phyloP scores from a whole-genome alignment of 2,888 invertebrate genomes.

The Agrenia bidenticulata region DNA sequence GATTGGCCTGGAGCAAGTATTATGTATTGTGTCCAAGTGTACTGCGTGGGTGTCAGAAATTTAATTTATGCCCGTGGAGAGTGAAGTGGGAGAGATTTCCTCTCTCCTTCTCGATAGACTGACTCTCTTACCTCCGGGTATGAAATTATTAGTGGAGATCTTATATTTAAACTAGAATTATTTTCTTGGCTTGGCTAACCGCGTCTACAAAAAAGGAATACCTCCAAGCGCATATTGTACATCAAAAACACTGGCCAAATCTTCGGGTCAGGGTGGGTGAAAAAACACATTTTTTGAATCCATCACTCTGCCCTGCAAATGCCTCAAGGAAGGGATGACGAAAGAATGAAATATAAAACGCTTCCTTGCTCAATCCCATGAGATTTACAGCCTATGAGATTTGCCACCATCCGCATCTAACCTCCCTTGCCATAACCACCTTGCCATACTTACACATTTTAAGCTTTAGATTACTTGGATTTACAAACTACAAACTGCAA shows the following conservation, averaged over 20 bases:
- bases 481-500: too few relatives aligned
- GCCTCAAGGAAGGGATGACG: neutral
- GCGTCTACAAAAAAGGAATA: slow-evolving; percentile 6
- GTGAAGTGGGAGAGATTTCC: slow-evolving; percentile 32
- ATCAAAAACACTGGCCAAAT: slow-evolving; percentile 8
- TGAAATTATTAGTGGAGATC: slow-evolving; percentile 8
- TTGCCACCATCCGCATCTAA: too few relatives aligned
- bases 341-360: slow-evolving; percentile 1
- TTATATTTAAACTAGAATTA: slow-evolving; percentile 18
- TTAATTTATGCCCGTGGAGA: slow-evolving; percentile 30
- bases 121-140: neutral
- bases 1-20: slow-evolving; percentile 6
- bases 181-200: slow-evolving; percentile 9
- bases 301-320: slow-evolving; percentile 7
- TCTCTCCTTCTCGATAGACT: neutral
- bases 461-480: too few relatives aligned
- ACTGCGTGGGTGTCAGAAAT: slow-evolving; percentile 38
- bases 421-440: too few relatives aligned
- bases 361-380: too few relatives aligned
- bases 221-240: neutral
- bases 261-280: slow-evolving; percentile 8
- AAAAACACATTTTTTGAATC: neutral
- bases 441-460: too few relatives aligned
- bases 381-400: too few relatives aligned
- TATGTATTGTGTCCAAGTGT: slow-evolving; percentile 10